Evolutionary conservation across 2,888 invertebrate genomes (phyloP), one percentile per base, ranked within the genome.

Genomic region (Nomada hirtipes): DNA sequence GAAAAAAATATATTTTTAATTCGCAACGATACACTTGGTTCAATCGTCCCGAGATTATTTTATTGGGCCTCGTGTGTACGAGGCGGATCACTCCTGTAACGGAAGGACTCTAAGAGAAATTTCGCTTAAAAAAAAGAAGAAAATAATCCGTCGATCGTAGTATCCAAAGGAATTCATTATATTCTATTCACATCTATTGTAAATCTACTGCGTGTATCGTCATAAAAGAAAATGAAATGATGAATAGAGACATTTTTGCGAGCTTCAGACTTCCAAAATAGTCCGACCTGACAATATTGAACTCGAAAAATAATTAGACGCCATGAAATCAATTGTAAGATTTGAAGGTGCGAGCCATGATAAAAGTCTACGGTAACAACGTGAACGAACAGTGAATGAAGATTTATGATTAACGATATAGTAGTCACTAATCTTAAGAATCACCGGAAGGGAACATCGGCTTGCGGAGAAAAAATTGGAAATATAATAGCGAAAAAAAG

Each of bases 381-480:
- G 70, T 83, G 83, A 88, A 89, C 69, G 87, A 88, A 79, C 60
- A 67, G 74, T 64, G 78, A 86, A 85, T 80, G 77, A 88, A 79
- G 85, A 83, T 79, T 84, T 78, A 87, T 82, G 79, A 76, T 82
- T 65, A 84, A 84, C 72, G 20, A 84, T 90, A 91, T 89, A 73
- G 88, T 93, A 93, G 93, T 93, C 93, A 93, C 88, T 92, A 93
- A 91, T 91, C 73, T 92, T 93, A 93, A 93, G 92, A 86, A 79
- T 88, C 86, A 80, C 81, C 78, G 82, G 29, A 47, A 80, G 36
- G 72, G 76, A 79, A 72, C 69, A 81, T 83, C 76, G 76, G 82
- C 70, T 82, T 84, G 76, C 76, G 67, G 80, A 86, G 63, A 75
- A 42, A 79, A 74, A 84, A 69, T 80, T 71, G 80, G 73, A 73